These are phyloP conservation scores for Drosophila murphyi DNA, from an alignment of 1,140 invertebrate species.

Conservation along the genomic window DNA sequence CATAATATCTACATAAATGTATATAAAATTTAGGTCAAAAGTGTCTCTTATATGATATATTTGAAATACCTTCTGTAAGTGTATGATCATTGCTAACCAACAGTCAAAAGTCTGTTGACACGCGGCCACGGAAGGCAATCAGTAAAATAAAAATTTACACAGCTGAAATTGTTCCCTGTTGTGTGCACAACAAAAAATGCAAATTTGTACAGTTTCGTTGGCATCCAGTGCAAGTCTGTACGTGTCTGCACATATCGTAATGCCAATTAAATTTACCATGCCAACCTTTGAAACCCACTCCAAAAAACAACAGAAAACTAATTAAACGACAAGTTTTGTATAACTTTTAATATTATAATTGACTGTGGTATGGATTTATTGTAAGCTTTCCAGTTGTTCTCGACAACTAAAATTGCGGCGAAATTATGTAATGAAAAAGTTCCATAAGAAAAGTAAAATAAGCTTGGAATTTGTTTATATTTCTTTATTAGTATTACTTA, in stretches of 20 bases:
- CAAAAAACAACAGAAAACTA: neutral
- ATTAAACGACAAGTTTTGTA: neutral
- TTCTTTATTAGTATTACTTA: too few relatives aligned
- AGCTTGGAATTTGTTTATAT: too few relatives aligned
- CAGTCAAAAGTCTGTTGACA: constrained; percentile 13
- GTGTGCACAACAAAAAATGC: constrained; percentile 17
- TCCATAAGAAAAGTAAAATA: neutral
- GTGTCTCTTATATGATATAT: neutral
- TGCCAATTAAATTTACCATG: constrained; percentile 5
- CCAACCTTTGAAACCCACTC: neutral
- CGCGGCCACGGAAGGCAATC: constrained; percentile 25
- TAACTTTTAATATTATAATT: neutral
- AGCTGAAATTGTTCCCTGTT: constrained; percentile 7
- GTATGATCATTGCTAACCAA: constrained; percentile 1
- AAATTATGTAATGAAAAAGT: too few relatives aligned
- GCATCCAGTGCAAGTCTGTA: neutral
- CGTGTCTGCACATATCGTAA: constrained; percentile 23
- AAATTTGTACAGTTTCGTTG: constrained; percentile 11
- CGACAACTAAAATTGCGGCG: too few relatives aligned
- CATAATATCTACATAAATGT: too few relatives aligned
- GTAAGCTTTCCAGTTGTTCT: too few relatives aligned
- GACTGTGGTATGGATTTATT: too few relatives aligned
- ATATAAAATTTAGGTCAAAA: neutral
- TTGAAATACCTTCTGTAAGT: neutral
- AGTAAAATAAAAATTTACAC: constrained; percentile 23